A percentile compares a stretch with the other conserved stretches of the same genome.
Conservation (phyloP, 2,888 invertebrate species). For the Hartigia nigra region DNA sequence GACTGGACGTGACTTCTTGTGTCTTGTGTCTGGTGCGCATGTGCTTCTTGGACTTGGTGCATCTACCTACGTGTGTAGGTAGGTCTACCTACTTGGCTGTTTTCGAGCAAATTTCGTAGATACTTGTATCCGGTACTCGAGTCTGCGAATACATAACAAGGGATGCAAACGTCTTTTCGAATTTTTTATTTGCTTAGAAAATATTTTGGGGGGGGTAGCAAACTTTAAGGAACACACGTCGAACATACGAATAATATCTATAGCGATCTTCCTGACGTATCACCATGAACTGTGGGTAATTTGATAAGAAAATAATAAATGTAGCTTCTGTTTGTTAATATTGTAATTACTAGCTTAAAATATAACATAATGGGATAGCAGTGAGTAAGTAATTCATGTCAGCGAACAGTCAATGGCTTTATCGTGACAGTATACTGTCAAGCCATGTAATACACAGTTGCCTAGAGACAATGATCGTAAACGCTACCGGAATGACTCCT, state of each 20-base stretch:
- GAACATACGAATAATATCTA: no score
- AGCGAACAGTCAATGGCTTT: neutral
- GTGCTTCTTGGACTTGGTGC: neutral
- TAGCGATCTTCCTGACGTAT: no score
- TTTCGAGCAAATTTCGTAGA: neutral
- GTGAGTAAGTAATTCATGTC: neutral
- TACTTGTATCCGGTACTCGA: neutral
- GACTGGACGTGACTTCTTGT: neutral
- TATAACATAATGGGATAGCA: neutral
- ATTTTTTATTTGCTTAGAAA: neutral
- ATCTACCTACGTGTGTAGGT: no score
- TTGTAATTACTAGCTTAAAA: neutral
- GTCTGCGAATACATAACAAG: neutral
- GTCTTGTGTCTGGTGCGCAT: neutral
- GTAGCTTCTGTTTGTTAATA: neutral
- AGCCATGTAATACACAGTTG: neutral
- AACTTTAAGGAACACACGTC: no score
- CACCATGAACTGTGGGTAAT: no score
- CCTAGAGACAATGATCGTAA: neutral
- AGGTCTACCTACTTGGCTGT: no score
- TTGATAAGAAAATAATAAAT: neutral
- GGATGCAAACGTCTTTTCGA: neutral
- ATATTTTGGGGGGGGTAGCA: no score
- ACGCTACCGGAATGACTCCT: neutral
- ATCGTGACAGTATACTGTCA: neutral